Conservation (phyloP, 2,797 vertebrate species). For the Psittacula echo region DNA sequence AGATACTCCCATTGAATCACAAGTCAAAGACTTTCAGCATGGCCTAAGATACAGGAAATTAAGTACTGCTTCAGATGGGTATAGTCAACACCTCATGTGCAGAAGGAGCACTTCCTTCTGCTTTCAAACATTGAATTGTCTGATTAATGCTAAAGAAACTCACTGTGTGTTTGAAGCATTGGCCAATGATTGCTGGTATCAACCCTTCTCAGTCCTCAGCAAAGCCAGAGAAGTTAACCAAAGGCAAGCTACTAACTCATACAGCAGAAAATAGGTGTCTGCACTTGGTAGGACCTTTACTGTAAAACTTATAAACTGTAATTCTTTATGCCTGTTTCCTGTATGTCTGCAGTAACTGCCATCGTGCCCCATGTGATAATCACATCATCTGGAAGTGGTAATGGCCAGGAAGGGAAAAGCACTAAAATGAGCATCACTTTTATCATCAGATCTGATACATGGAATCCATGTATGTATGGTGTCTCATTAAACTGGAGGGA, state of each 20-base stretch:
- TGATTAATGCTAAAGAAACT: neutral
- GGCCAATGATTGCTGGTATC: neutral
- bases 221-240: neutral
- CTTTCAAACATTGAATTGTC: neutral
- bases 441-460: neutral
- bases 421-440: neutral
- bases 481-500: neutral
- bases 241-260: neutral
- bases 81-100: neutral
- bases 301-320: neutral
- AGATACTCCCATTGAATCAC: neutral
- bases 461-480: neutral
- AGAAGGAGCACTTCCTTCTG: neutral
- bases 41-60: neutral
- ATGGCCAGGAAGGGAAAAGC: neutral
- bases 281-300: neutral
- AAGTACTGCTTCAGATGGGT: neutral
- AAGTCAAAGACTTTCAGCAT: neutral
- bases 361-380: rapidly evolving
- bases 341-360: neutral
- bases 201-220: neutral
- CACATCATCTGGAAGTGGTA: neutral
- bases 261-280: neutral
- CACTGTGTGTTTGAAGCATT: neutral
- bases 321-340: neutral